Percentiles rank a stretch among this genome's conserved stretches.
Evolutionary conservation across 2,797 vertebrate species (phyloP).

Genomic region (Danio choprae): DNA sequence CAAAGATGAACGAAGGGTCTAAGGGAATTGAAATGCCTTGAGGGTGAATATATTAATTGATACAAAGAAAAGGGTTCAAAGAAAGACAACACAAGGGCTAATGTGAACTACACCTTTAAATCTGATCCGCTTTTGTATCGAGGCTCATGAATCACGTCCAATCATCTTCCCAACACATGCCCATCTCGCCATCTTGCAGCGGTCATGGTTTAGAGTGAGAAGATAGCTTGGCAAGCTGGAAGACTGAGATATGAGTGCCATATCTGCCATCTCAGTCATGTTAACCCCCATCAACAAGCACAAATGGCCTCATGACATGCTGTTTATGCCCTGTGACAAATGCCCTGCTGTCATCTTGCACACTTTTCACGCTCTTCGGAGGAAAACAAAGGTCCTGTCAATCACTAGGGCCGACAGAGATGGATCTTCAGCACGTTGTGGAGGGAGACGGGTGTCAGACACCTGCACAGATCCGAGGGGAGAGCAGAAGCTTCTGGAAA

Average conservation of each 20-base stretch:
- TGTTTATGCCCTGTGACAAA: slow-evolving; percentile 60
- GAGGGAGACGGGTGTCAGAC: slow-evolving; percentile 10
- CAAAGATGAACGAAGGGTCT: no score
- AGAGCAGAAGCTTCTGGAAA: slow-evolving; percentile 28
- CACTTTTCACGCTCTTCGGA: slow-evolving; percentile 55
- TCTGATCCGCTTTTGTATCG: not conserved
- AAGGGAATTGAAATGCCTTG: no score
- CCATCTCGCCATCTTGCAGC: not conserved
- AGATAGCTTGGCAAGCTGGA: slow-evolving; percentile 3
- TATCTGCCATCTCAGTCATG: slow-evolving; percentile 1
- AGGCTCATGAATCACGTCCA: not conserved
- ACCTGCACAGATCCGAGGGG: slow-evolving; percentile 23
- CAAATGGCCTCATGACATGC: slow-evolving; percentile 47
- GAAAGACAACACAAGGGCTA: not conserved
- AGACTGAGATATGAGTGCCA: slow-evolving; percentile 14
- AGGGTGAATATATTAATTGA: not conserved
- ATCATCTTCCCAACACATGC: slow-evolving; percentile 25
- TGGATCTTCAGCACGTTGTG: slow-evolving; percentile 45
- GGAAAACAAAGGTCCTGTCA: slow-evolving; percentile 72
- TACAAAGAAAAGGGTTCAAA: no score
- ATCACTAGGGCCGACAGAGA: slow-evolving; percentile 65
- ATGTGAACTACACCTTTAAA: not conserved
- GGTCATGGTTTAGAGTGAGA: not conserved
- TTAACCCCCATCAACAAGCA: slow-evolving; percentile 31
- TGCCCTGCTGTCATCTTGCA: slow-evolving; percentile 50